These are phyloP conservation scores for Stramonita haemastoma DNA, from an alignment of 2,888 invertebrate species.

Conservation along the genomic window DNA sequence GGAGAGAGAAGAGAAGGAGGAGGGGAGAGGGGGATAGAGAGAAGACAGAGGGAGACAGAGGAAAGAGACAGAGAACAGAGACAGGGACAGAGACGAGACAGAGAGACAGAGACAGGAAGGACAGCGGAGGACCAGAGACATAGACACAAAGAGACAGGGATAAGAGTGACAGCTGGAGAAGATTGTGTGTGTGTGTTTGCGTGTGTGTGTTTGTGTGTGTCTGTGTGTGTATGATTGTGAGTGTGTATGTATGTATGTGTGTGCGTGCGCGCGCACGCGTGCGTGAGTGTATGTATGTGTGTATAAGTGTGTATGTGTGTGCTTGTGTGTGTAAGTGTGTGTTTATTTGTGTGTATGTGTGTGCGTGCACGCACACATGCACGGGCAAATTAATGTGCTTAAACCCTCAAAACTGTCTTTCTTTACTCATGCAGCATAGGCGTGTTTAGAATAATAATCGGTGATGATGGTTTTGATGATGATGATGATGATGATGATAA, in stretches of 20 bases:
- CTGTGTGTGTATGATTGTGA: neutral
- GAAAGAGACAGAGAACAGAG: neutral
- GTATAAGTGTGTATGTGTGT: neutral
- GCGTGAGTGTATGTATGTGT: neutral
- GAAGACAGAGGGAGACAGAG: neutral
- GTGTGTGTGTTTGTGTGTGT: neutral
- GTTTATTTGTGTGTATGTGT: neutral
- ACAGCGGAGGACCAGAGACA: neutral
- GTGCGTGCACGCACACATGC: neutral
- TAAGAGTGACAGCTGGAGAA: neutral
- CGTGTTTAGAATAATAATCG: too few relatives aligned
- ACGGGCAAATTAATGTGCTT: neutral
- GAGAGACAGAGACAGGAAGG: neutral
- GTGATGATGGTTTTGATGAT: too few relatives aligned
- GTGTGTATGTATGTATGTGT: constrained; percentile 11
- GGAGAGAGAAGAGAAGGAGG: neutral
- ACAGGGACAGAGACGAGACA: neutral
- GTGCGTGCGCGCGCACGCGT: neutral
- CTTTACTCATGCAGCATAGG: too few relatives aligned
- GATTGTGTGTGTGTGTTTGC: constrained; percentile 3
- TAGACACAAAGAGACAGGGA: neutral
- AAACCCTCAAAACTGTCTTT: too few relatives aligned
- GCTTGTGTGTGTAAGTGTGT: neutral
- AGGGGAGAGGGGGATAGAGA: neutral
- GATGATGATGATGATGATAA: too few relatives aligned